Percentiles rank a stretch among this genome's conserved stretches.
Conservation (phyloP, 2,797 vertebrate genomes). For the Chaunax sp. region DNA sequence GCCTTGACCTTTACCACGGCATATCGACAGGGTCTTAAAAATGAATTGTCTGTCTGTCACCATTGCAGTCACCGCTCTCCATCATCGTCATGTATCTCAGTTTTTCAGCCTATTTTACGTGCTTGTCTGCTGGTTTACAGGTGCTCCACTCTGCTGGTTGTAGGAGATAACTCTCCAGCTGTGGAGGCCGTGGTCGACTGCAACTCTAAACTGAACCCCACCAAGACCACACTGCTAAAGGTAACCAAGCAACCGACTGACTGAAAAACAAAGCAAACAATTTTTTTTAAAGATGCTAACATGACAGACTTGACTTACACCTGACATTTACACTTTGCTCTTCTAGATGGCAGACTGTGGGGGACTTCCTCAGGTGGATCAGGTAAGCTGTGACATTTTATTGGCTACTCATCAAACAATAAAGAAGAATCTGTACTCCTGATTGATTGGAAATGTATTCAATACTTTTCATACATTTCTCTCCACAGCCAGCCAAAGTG, state of each 20-base stretch:
- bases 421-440: neutral
- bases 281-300: neutral
- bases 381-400: constrained; percentile 82
- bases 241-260: constrained; percentile 67
- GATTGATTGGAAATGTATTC: neutral
- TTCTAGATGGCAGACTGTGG: constrained; percentile 96
- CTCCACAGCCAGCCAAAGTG: constrained; percentile 90
- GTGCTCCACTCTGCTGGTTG: constrained; percentile 90
- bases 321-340: constrained; percentile 24
- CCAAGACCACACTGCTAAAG: constrained; percentile 94
- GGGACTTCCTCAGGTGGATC: constrained; percentile 94
- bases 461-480: constrained; percentile 21
- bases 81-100: neutral
- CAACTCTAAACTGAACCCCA: constrained; percentile 94
- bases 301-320: neutral
- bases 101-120: neutral
- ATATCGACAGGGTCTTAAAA: neutral
- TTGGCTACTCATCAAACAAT: neutral
- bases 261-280: neutral
- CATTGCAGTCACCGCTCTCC: neutral
- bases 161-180: constrained; percentile 91
- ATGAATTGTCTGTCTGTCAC: neutral
- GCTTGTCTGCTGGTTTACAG: constrained; percentile 69
- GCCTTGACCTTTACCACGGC: neutral
- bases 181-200: constrained; percentile 96